Conservation (phyloP, 2,797 vertebrate genomes). For the Acrossocheilus fasciatus region DNA sequence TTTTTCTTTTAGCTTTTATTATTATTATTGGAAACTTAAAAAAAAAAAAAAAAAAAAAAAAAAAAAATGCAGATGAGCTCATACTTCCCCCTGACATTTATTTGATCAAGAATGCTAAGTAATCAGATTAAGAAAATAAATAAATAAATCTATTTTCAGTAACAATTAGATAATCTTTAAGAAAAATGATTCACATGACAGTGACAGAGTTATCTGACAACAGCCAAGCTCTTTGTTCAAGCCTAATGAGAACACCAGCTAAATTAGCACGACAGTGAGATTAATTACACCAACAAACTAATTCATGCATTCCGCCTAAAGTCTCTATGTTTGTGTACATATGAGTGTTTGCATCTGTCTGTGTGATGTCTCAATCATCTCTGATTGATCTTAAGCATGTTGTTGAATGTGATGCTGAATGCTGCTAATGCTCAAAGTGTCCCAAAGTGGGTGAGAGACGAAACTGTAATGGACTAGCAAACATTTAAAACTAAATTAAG, state of each 20-base stretch:
- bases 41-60: not conserved
- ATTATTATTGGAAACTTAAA: not conserved
- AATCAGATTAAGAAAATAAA: slow-evolving; percentile 45
- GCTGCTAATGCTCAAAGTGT: slow-evolving; percentile 4
- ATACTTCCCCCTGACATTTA: not conserved
- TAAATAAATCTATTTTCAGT: slow-evolving; percentile 1
- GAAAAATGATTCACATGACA: slow-evolving; percentile 44
- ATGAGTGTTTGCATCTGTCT: slow-evolving; percentile 39
- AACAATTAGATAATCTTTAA: slow-evolving; percentile 46
- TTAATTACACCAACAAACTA: slow-evolving; percentile 57
- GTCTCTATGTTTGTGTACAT: slow-evolving; percentile 29
- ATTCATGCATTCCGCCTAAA: slow-evolving; percentile 55
- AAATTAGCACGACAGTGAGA: slow-evolving; percentile 51
- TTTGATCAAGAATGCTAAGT: slow-evolving; percentile 10
- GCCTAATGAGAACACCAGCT: slow-evolving; percentile 51
- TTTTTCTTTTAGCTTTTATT: not conserved
- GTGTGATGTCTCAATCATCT: slow-evolving; percentile 36
- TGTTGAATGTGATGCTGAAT: slow-evolving; percentile 28
- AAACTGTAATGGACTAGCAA: slow-evolving; percentile 1
- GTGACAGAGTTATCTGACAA: slow-evolving; percentile 48
- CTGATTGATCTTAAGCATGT: slow-evolving; percentile 36
- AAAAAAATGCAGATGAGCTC: not conserved
- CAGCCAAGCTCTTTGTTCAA: slow-evolving; percentile 50
- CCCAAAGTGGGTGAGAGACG: not conserved
- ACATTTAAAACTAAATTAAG: slow-evolving; percentile 20